phyloP scores from a whole-genome alignment of 2,797 vertebrate species.

The Sandelia bainsii region DNA sequence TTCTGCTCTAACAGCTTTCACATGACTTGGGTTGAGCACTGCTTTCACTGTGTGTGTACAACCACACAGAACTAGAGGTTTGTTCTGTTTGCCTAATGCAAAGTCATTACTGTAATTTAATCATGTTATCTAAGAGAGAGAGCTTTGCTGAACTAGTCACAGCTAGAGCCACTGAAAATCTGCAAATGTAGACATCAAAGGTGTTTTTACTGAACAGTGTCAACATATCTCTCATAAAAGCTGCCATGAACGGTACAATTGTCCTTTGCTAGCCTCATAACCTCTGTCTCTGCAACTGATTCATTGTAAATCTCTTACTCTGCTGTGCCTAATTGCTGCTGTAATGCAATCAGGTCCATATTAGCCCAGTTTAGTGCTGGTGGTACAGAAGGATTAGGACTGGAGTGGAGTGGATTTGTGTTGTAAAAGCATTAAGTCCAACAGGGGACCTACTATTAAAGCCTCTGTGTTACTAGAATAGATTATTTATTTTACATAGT shows the following conservation, averaged over 20 bases:
- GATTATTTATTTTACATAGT: constrained; percentile 18
- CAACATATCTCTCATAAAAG: neutral
- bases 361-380: constrained; percentile 43
- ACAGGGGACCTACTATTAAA: constrained; percentile 5
- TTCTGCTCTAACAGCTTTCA: constrained; percentile 40
- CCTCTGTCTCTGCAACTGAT: constrained; percentile 19
- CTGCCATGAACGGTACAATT: neutral
- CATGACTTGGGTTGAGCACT: constrained; percentile 42
- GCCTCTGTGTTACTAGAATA: constrained; percentile 6
- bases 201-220: neutral
- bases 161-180: neutral
- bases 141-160: constrained; percentile 1
- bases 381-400: constrained; percentile 45
- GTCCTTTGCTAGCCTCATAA: constrained; percentile 13
- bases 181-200: neutral
- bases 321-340: constrained; percentile 32
- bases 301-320: constrained; percentile 26
- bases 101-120: constrained; percentile 30
- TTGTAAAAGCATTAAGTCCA: constrained; percentile 32
- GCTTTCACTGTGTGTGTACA: neutral
- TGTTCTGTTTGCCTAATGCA: constrained; percentile 30
- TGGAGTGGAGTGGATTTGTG: constrained; percentile 48
- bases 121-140: constrained; percentile 19
- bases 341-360: constrained; percentile 58
- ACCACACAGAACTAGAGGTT: constrained; percentile 31